These are phyloP conservation scores for Hypena proboscidalis DNA, from an alignment of 2,888 invertebrate species.

Conservation along the genomic window DNA sequence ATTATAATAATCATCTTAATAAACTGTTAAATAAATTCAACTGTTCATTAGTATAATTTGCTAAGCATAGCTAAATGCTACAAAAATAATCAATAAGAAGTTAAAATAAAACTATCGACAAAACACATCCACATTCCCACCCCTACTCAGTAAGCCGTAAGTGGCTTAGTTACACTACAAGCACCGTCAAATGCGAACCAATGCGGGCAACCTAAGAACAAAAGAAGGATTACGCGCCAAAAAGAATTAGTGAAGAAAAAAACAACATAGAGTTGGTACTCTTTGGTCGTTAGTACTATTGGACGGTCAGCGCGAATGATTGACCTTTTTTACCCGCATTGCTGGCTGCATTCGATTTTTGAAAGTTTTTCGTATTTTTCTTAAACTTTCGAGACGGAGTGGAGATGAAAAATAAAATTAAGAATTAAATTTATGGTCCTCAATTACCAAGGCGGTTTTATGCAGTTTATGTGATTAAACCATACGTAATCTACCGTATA, in stretches of 20 bases:
- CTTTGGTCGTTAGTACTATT: conserved; percentile 46
- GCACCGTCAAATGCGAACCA: conserved; percentile 72
- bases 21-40: too few relatives aligned
- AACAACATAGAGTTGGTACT: conserved; percentile 41
- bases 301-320: conserved; percentile 43
- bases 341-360: conserved; percentile 15
- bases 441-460: too few relatives aligned
- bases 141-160: conserved; percentile 65
- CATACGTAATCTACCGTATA: too few relatives aligned
- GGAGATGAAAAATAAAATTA: too few relatives aligned
- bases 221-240: conserved; percentile 70
- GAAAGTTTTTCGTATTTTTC: conserved; percentile 15
- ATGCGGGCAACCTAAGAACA: conserved; percentile 76
- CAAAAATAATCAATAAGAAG: not conserved
- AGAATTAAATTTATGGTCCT: too few relatives aligned
- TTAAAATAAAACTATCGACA: conserved; percentile 4
- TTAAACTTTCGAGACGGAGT: too few relatives aligned
- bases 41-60: too few relatives aligned
- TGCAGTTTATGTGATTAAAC: too few relatives aligned
- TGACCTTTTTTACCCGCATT: conserved; percentile 41
- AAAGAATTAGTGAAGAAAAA: conserved; percentile 65
- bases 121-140: conserved; percentile 41
- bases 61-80: too few relatives aligned
- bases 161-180: conserved; percentile 80
- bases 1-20: too few relatives aligned